phyloP scores from a whole-genome alignment of 2,113 vertebrate genomes.

The Excalfactoria chinensis region DNA sequence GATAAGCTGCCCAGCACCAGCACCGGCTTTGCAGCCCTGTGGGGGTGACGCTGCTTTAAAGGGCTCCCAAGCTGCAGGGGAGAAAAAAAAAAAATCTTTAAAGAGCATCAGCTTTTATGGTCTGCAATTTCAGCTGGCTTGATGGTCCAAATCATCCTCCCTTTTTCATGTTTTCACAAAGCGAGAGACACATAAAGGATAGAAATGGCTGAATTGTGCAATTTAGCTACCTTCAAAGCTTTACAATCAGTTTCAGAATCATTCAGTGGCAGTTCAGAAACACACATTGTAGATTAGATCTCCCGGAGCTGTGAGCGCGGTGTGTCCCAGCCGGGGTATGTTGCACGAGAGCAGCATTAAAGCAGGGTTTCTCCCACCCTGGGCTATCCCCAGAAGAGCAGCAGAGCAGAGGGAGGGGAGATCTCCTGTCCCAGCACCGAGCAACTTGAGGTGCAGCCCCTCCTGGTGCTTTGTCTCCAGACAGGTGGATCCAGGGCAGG shows the following conservation, averaged over 20 bases:
- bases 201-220: constrained; percentile 62
- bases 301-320: not conserved
- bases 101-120: constrained; percentile 68
- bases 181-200: constrained; percentile 64
- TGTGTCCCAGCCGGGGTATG: not conserved
- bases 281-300: constrained; percentile 64
- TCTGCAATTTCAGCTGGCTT: constrained; percentile 64
- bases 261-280: constrained; percentile 65
- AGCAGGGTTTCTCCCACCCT: constrained; percentile 34
- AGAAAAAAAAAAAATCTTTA: constrained; percentile 29
- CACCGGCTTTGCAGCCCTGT: constrained; percentile 47
- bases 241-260: constrained; percentile 71
- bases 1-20: not conserved
- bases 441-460: not conserved
- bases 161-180: constrained; percentile 73
- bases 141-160: constrained; percentile 66
- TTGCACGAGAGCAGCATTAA: not conserved
- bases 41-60: constrained; percentile 61
- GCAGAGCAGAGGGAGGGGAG: not conserved
- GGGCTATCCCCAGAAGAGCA: not conserved
- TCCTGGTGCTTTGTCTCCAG: not conserved
- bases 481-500: not conserved
- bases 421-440: not conserved
- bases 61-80: constrained; percentile 34
- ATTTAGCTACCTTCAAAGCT: constrained; percentile 72